These are phyloP conservation scores for Acipenser ruthenus DNA, from an alignment of 2,797 vertebrate species.

Conservation along the genomic window DNA sequence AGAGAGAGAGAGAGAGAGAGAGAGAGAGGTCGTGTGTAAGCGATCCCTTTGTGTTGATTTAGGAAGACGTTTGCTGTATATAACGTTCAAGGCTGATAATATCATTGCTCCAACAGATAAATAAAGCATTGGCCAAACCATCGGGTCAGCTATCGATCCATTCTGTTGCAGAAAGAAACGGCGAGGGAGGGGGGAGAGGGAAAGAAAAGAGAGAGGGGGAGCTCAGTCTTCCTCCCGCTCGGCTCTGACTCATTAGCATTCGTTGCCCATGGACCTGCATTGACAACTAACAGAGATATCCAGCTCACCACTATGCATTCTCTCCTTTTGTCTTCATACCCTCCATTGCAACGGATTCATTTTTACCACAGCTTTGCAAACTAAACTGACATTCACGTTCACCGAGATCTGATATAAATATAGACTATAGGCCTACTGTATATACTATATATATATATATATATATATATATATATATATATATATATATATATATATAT, in stretches of 20 bases:
- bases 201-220: conserved; percentile 13
- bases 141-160: conserved; percentile 72
- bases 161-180: conserved; percentile 53
- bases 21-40: conserved; percentile 56
- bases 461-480: not conserved
- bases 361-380: conserved; percentile 46
- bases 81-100: conserved; percentile 82
- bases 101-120: conserved; percentile 70
- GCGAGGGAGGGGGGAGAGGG: conserved; percentile 23
- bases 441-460: not conserved
- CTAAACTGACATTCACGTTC: conserved; percentile 55
- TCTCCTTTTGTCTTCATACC: conserved; percentile 65
- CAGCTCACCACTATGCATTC: conserved; percentile 70
- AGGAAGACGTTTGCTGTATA: conserved; percentile 77
- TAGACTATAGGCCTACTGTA: no score
- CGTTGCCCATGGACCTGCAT: conserved; percentile 75
- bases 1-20: conserved; percentile 37
- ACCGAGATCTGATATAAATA: not conserved
- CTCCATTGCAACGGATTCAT: conserved; percentile 64
- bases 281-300: conserved; percentile 96
- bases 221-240: conserved; percentile 29
- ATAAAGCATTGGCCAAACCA: conserved; percentile 72
- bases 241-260: conserved; percentile 77
- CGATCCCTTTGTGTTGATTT: conserved; percentile 83
- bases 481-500: not conserved